A percentile compares a stretch with the other conserved stretches of the same genome.
These are phyloP conservation scores for Drosophila anomelani DNA, from an alignment of 2,888 invertebrate species.

Conservation along the genomic window DNA sequence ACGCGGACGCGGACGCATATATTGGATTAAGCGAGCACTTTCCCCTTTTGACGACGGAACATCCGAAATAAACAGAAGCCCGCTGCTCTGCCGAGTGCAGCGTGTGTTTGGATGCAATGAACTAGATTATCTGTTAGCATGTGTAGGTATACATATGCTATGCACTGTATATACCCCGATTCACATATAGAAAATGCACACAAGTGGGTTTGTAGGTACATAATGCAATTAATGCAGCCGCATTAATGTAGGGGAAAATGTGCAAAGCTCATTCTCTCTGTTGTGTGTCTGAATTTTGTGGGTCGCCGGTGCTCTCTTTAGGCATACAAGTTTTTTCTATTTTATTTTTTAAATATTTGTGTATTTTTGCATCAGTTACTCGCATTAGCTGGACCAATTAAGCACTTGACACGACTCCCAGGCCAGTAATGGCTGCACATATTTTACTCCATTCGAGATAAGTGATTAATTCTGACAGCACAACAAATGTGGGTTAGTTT, in stretches of 20 bases:
- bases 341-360: background rate
- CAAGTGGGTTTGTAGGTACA: slow-evolving; percentile 28
- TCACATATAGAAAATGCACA: background rate
- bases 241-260: slow-evolving; percentile 28
- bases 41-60: slow-evolving; percentile 27
- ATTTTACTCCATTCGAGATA: background rate
- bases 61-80: slow-evolving; percentile 16
- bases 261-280: slow-evolving; percentile 15
- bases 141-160: background rate
- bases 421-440: slow-evolving; percentile 6
- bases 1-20: slow-evolving; percentile 10
- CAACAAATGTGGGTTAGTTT: background rate
- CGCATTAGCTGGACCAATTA: slow-evolving; percentile 15
- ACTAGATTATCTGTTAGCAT: slow-evolving; percentile 35
- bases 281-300: slow-evolving; percentile 28
- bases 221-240: slow-evolving; percentile 50
- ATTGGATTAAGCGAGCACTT: slow-evolving; percentile 41
- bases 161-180: background rate
- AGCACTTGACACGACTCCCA: slow-evolving; percentile 10
- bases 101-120: slow-evolving; percentile 29
- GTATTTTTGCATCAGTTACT: slow-evolving; percentile 12
- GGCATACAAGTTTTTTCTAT: background rate
- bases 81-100: slow-evolving; percentile 7
- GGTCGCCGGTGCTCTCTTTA: slow-evolving; percentile 32
- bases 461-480: background rate